Evolutionary conservation across 2,888 invertebrate genomes (phyloP), one percentile per base, ranked within the genome.

Genomic region (Ophion slaviceki): DNA sequence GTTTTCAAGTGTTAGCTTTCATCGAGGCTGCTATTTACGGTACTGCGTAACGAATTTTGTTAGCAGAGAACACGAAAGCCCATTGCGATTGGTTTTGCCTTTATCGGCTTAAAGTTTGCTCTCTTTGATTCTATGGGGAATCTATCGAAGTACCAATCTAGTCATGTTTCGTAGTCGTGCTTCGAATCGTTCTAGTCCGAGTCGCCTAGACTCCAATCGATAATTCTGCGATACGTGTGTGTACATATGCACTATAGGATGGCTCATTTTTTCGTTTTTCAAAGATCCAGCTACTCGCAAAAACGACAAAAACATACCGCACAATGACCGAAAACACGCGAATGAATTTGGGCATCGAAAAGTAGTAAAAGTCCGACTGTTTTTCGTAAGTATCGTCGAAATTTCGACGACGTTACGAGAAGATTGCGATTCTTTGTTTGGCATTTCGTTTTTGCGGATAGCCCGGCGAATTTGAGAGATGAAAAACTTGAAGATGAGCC

Each of bases 91-190:
- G 20, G 53, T 70, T 66, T 80, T 28, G 67, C 28, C 67, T 75
- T 66, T 47, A 47, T 10, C 3, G 72, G 24, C 74, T 53, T 53
- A 24, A 75, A 71, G 75, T 66, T 86, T 67, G 40, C 57, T 59
- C 66, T 32, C 36, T 61, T 76, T 20, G 45, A 72, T 53, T 61
- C n/a, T 61, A 47, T 74, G 61, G 61, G 32, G 32, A 68, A 67
- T 62, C 40, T 11, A 61, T 80, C 47, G 68, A 64, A 53, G 78
- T 59, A 32, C 67, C 82, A 77, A 86, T 90, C 90, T 90, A 90
- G 88, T 88, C 88, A 68, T 80, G 79, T 82, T 87, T 87, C 86
- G 84, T 88, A 88, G 85, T 70, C 62, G 80, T 82, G 84, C 87
- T 70, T 67, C 74, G 79, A 80, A 84, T 83, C 45, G 66, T 85